A percentile compares a stretch with the other conserved stretches of the same genome.
These are phyloP conservation scores for Sturnira hondurensis DNA, from an alignment of 2,113 vertebrate species.

Conservation along the genomic window DNA sequence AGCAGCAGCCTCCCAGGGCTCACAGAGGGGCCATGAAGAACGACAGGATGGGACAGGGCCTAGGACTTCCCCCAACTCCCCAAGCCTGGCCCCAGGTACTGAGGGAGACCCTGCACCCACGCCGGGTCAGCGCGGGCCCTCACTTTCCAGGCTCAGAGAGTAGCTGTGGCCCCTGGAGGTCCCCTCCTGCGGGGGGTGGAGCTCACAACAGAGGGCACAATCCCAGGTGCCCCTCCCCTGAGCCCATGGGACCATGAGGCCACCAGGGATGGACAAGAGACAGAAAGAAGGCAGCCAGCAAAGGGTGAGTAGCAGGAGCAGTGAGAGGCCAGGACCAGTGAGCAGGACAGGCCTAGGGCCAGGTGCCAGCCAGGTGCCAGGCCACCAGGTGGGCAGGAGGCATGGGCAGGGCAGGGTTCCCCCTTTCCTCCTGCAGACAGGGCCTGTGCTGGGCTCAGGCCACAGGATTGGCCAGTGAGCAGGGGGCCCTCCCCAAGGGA, in stretches of 20 bases:
- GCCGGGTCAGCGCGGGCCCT: not conserved
- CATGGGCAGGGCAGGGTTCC: not conserved
- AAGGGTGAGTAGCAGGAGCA: not conserved
- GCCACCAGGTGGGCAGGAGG: not conserved
- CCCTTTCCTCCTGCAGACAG: not conserved
- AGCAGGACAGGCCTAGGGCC: not conserved
- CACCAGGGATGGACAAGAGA: not conserved
- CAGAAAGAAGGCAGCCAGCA: too few relatives aligned
- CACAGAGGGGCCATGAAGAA: not conserved
- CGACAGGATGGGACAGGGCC: not conserved
- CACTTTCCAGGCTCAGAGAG: not conserved
- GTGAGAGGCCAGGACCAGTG: too few relatives aligned
- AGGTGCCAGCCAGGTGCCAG: not conserved
- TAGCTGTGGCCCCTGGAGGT: not conserved
- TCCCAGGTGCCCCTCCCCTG: not conserved
- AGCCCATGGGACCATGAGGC: not conserved
- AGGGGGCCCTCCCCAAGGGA: not conserved
- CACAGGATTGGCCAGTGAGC: not conserved
- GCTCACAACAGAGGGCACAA: not conserved
- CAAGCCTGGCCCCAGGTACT: conserved; percentile 29
- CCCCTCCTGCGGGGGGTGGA: not conserved
- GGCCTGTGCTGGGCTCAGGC: not conserved
- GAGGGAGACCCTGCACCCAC: not conserved
- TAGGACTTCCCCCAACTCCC: not conserved
- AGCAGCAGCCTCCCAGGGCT: not conserved